Base-by-base conservation (phyloP, 2,113 vertebrate species). In the Cheirogaleus medius region DNA sequence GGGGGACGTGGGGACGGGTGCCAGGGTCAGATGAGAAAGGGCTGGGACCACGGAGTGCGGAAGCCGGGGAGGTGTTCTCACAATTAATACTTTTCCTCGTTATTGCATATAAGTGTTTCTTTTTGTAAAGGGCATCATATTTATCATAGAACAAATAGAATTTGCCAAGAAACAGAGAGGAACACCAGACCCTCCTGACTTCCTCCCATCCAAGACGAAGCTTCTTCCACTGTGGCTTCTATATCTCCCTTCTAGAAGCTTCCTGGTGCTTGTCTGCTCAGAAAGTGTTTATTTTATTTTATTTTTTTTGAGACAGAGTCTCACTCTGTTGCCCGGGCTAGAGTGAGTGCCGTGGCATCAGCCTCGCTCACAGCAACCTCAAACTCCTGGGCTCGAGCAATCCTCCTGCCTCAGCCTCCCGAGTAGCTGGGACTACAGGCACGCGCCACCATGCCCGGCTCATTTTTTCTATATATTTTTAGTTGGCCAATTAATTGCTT, bases 131-230 rank as follows among this genome's bases (percentile, higher is more conserved):
- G 66, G 18, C 15, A 2, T 18, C 13, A 0, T 15, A 11, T 63
- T 80, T 85, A 25, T 87, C 18, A 7, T 21, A 60, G 81, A 56
- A 37, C 29, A 39, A n/a, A 52, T 4, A 37, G 87, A 52, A 56
- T n/a, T 49, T 71, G 39, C 39, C 2, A 9, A 52, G 83, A 66
- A 44, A 18, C 87, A 23, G 18, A 15, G 23, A 39, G 71, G 73
- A 25, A 13, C 52, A 2, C 37, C 14, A 8, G 47, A 39, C 49
- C 49, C 2, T 4, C 27, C 81, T 0, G 0, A 0, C 2, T 56
- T 60, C 69, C 21, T 39, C 12, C 44, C 20, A 17, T 20, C 54
- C 18, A 32, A 47, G 81, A 77, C 20, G 7, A 10, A 44, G 47
- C 56, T 69, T 87, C 52, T 44, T 25, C 13, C 44, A 42, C 14